Conservation (phyloP, 2,797 vertebrate species). For the Sphenopsis melanotis region DNA sequence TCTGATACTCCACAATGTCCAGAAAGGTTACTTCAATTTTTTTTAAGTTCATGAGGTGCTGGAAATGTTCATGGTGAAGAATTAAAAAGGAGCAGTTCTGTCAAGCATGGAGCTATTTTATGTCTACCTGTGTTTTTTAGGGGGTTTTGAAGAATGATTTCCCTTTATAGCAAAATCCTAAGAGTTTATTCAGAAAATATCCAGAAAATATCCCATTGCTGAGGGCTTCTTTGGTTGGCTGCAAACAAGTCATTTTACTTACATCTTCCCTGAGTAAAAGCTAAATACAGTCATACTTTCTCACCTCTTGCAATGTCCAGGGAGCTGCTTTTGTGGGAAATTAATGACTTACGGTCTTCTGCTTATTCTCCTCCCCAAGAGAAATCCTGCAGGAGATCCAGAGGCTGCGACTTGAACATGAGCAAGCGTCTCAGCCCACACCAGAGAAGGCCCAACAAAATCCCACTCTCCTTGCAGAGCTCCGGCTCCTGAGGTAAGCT, state of each 20-base stretch:
- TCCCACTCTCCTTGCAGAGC: constrained; percentile 93
- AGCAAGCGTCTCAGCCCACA: constrained; percentile 92
- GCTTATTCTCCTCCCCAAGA: constrained; percentile 63
- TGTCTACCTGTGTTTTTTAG: not conserved
- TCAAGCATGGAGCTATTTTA: not conserved
- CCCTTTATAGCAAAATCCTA: not conserved
- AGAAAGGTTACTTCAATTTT: not conserved
- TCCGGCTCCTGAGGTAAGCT: constrained; percentile 90
- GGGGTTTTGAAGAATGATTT: not conserved
- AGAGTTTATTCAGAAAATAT: not conserved
- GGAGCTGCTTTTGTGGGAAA: not conserved
- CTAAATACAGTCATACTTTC: not conserved
- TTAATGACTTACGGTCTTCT: constrained; percentile 5
- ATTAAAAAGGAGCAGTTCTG: not conserved
- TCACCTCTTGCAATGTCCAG: not conserved
- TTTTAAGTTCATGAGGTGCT: not conserved
- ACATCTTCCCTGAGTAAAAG: fast-evolving
- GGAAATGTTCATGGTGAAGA: not conserved
- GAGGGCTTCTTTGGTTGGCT: not conserved
- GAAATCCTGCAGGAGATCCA: constrained; percentile 99
- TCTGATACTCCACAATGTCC: not conserved
- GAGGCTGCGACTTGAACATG: constrained; percentile 91
- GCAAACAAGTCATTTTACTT: not conserved
- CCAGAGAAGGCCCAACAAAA: constrained; percentile 94
- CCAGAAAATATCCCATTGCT: not conserved